Evolutionary conservation across 2,797 vertebrate species (phyloP).

Genomic region (Chlorospingus semifuscus): DNA sequence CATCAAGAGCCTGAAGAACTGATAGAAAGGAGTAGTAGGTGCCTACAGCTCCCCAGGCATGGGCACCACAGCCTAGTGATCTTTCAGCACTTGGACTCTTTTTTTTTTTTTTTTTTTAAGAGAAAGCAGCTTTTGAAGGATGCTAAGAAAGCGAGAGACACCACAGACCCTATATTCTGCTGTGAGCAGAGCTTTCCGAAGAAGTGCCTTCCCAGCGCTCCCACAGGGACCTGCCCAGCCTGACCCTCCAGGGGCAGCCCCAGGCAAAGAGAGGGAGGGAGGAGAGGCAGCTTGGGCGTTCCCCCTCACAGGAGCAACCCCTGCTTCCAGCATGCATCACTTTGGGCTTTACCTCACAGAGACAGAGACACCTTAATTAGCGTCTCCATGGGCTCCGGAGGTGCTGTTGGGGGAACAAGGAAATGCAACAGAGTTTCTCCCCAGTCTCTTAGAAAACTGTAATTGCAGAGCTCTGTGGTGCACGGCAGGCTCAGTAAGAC

Average conservation of each 20-base stretch:
- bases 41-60: rapidly evolving
- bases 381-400: background rate
- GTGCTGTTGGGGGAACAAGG: background rate
- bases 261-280: background rate
- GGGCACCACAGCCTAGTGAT: background rate
- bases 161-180: background rate
- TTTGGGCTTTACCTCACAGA: background rate
- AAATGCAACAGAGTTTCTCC: background rate
- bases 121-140: background rate
- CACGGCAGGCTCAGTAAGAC: background rate
- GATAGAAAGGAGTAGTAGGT: background rate
- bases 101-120: no score
- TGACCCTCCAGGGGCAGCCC: background rate
- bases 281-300: constrained; percentile 29
- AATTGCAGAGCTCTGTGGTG: constrained; percentile 3
- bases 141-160: background rate
- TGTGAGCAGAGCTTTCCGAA: background rate
- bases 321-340: background rate
- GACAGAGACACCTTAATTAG: constrained; percentile 16
- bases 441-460: background rate
- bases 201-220: background rate
- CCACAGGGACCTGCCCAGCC: background rate
- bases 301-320: background rate
- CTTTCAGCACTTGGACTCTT: background rate
- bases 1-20: background rate